Conservation (phyloP, 2,113 vertebrate species). For the Ramphastos sulfuratus region DNA sequence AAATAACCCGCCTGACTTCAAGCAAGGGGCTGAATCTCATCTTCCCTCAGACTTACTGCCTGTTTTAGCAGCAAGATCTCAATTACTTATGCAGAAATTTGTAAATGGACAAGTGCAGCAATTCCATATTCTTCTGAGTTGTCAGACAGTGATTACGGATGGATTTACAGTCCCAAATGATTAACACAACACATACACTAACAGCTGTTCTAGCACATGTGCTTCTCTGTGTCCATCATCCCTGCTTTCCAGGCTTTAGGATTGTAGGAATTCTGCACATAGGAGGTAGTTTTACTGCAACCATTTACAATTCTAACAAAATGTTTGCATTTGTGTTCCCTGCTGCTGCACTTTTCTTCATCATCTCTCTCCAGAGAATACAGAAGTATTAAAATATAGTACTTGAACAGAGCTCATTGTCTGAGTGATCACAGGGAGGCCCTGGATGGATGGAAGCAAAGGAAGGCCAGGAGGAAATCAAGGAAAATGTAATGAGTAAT, state of each 20-base stretch:
- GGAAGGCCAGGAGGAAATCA: neutral
- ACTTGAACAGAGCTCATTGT: neutral
- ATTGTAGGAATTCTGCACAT: neutral
- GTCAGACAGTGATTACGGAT: neutral
- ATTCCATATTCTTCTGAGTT: neutral
- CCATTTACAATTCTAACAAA: conserved; percentile 10
- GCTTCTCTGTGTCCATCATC: neutral
- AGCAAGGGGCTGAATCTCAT: neutral
- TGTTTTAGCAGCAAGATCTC: neutral
- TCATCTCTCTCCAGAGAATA: neutral
- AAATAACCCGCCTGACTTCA: neutral
- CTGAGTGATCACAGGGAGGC: neutral
- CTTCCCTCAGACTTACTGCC: neutral
- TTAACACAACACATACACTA: neutral
- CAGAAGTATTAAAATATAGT: neutral
- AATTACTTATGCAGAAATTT: neutral
- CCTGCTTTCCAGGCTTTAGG: neutral
- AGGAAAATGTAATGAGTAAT: neutral
- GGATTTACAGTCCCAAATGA: neutral
- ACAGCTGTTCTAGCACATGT: neutral
- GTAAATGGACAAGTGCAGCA: neutral
- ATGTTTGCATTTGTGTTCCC: neutral
- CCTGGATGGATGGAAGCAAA: neutral
- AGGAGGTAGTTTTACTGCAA: neutral
- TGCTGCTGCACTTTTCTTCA: neutral